phyloP scores from a whole-genome alignment of 2,113 vertebrate genomes.

The Haemorhous mexicanus region DNA sequence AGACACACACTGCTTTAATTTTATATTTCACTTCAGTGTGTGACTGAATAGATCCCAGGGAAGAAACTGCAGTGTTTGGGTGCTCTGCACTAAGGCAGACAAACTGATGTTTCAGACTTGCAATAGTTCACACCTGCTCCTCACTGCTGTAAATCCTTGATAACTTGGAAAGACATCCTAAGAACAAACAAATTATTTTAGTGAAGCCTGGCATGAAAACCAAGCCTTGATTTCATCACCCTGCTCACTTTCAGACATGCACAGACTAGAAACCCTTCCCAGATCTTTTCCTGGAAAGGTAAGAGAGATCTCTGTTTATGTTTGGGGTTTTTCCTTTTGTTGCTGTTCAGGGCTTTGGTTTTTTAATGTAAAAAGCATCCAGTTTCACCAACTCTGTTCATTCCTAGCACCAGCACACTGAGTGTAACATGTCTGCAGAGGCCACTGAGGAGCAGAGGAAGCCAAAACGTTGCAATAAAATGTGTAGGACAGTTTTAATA shows the following conservation, averaged over 20 bases:
- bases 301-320: background rate
- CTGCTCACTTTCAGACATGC: background rate
- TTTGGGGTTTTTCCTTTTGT: background rate
- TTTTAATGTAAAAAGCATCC: background rate
- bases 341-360: background rate
- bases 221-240: slow-evolving; percentile 1
- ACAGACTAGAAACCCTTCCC: background rate
- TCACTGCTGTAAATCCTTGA: background rate
- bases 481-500: background rate
- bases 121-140: background rate
- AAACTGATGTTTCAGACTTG: background rate
- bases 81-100: background rate
- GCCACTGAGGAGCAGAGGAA: background rate
- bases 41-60: background rate
- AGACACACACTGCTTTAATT: background rate
- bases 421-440: background rate
- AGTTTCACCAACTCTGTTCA: background rate
- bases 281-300: slow-evolving; percentile 13
- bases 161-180: background rate
- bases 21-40: background rate
- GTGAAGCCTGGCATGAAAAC: background rate
- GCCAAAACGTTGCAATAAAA: background rate
- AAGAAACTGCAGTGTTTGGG: background rate
- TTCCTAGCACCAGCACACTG: background rate
- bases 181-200: background rate